A percentile compares a stretch with the other conserved stretches of the same genome.
Evolutionary conservation across 2,797 vertebrate genomes (phyloP).

Genomic region (Sebastes kiyomatsui): DNA sequence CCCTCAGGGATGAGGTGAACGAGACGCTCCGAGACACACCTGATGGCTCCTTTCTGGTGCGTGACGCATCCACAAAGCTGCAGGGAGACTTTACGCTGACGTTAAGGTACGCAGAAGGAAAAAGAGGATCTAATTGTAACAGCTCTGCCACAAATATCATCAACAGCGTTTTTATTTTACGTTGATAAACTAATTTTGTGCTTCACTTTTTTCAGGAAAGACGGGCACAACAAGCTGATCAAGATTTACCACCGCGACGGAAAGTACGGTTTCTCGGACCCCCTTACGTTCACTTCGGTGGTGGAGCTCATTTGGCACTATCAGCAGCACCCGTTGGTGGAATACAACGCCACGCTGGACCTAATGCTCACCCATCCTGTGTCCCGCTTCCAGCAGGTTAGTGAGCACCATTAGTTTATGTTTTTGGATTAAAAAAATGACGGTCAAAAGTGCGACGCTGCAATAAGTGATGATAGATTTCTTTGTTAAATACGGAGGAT

Average conservation of each 20-base stretch:
- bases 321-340: slow-evolving; percentile 92
- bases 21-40: slow-evolving; percentile 93
- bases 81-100: slow-evolving; percentile 97
- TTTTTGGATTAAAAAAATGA: background rate
- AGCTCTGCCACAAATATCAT: background rate
- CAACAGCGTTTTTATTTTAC: background rate
- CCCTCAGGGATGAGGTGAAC: slow-evolving; percentile 92
- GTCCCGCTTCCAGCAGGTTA: slow-evolving; percentile 83
- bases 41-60: slow-evolving; percentile 95
- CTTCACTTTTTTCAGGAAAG: slow-evolving; percentile 84
- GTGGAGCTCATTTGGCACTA: slow-evolving; percentile 96
- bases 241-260: slow-evolving; percentile 95
- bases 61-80: slow-evolving; percentile 94
- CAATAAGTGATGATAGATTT: background rate
- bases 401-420: background rate
- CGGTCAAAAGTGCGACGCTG: too few species aligned
- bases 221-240: slow-evolving; percentile 95
- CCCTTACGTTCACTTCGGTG: slow-evolving; percentile 92
- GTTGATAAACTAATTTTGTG: background rate
- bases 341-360: slow-evolving; percentile 95
- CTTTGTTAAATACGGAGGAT: background rate
- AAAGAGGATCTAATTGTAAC: background rate
- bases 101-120: slow-evolving; percentile 81
- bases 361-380: slow-evolving; percentile 93
- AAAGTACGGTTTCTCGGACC: slow-evolving; percentile 95